Base-by-base conservation (phyloP, 2,888 invertebrate genomes). In the Aspidiotus destructor region DNA sequence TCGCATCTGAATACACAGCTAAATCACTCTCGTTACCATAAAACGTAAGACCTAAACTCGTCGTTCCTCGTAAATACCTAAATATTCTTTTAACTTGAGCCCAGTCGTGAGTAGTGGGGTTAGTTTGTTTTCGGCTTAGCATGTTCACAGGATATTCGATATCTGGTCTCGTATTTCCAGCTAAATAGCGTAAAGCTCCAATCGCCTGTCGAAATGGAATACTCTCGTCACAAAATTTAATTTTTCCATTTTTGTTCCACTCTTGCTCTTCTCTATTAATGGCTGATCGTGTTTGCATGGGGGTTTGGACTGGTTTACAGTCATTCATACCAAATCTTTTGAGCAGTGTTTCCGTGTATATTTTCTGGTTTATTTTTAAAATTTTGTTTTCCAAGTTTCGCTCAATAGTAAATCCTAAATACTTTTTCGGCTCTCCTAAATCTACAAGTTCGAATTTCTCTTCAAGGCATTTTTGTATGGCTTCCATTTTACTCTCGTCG, bases 121-220 rank as follows among this genome's bases (percentile, higher is more conserved):
- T 62, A 1, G 10, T 13, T 40, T 62, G 62, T 9, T 28, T 16
- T 17, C 62, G 10, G 40, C 53, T 62, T 9, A 62, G 13, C 6
- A 28, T 28, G 15, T 62, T 53, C 5, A 53, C 41, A 7, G 62
- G 40, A 15, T 28, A 62, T 8, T 8, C 44, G 7, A 62, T 62
- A 40, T 62, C 62, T 11, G 62, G 62, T 40, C 62, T 53, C n/a
- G 62, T 53, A 8, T 10, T 40, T 10, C 52, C 52, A 11, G 62
- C 62, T 40, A 62, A 15, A 40, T 62, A 62, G 9, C 48, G 11
- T 2, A 53, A 28, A 13, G 40, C 40, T 8, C 62, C 62, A 40
- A 62, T 53, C 2, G 62, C 62, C 41, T 53, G 52, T 2, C 40
- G 1, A 15, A 53, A 62, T 11, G 52, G 52, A 10, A 62, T 16